Base-by-base conservation (phyloP, 2,888 invertebrate species). In the Drosophila picticornis region DNA sequence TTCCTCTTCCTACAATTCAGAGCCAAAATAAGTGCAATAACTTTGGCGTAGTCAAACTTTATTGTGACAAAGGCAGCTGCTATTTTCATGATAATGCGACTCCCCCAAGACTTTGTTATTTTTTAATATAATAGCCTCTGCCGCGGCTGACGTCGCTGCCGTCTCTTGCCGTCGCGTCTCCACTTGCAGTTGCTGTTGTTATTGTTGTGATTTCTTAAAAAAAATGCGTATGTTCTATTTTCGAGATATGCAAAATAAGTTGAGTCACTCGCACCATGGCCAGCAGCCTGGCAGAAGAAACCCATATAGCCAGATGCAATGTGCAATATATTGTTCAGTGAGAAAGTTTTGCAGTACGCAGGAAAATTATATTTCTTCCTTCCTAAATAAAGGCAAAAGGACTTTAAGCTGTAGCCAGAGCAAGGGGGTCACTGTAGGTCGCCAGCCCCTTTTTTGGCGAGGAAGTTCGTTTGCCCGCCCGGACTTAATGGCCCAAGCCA, bases 321-420 rank as follows among this genome's bases (percentile, higher is more conserved):
- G 65, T 53, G 71, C 61, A 65, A 63, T 68, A 73, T 70, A 58
- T 63, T 59, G 62, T 40, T 53, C 55, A 58, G 55, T 32, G 55
- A 32, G 50, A 65, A 56, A 72, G 64, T 72, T 74, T 70, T 69
- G 32, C 72, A 72, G 52, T 61, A 72, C 64, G 71, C 88, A 84
- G 88, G 83, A 85, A 85, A 85, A 84, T 85, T 88, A 85, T 81
- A 76, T 68, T 67, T 77, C 81, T 84, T 85, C 85, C 83, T 77
- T 38, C 61, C 61, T 64, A 77, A 77, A 79, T 81, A 85, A 76
- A 61, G 53, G 68, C 66, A 72, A 67, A 63, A 70, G 48, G 56
- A 67, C 63, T 70, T 65, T 65, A 65, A 72, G 52, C 73, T 51
- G 59, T 71, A 34, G 22, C 56, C 63, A 50, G 52, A 61, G 57